Evolutionary conservation across 1,140 invertebrate species (phyloP).

Genomic region (Popillia japonica): DNA sequence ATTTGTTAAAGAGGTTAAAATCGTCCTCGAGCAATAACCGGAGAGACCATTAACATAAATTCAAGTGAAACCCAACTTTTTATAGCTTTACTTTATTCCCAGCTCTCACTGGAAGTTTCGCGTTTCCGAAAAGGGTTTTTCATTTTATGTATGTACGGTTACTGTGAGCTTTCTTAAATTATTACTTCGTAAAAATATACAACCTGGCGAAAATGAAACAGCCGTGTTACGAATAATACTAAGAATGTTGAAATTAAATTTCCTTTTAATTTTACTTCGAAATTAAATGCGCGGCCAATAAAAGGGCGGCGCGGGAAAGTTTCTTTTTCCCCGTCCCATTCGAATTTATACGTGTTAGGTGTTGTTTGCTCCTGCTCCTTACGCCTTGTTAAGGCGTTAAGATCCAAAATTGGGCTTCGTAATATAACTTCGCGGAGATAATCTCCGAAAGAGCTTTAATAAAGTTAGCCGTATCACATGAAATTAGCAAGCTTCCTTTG

Average conservation of each 20-base stretch:
- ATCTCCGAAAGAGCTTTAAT: not conserved
- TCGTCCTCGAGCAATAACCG: slow-evolving; percentile 22
- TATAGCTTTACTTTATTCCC: slow-evolving; percentile 21
- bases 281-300: slow-evolving; percentile 5
- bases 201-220: not conserved
- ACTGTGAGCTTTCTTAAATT: slow-evolving; percentile 14
- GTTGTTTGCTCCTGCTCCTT: not conserved
- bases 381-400: not conserved
- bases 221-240: not conserved
- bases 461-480: not conserved
- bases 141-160: slow-evolving; percentile 15
- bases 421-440: slow-evolving; percentile 13
- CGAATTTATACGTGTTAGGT: not conserved
- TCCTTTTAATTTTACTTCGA: slow-evolving; percentile 9
- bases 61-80: slow-evolving; percentile 13
- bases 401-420: not conserved
- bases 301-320: not conserved
- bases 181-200: slow-evolving; percentile 19
- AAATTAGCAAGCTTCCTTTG: no score
- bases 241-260: slow-evolving; percentile 2
- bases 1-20: slow-evolving; percentile 24
- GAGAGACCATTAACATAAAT: slow-evolving; percentile 28
- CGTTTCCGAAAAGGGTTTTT: not conserved
- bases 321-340: not conserved
- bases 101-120: not conserved